A percentile compares a stretch with the other conserved stretches of the same genome.
phyloP scores from a whole-genome alignment of 2,888 invertebrate species.

The Himalopsyche japonica region DNA sequence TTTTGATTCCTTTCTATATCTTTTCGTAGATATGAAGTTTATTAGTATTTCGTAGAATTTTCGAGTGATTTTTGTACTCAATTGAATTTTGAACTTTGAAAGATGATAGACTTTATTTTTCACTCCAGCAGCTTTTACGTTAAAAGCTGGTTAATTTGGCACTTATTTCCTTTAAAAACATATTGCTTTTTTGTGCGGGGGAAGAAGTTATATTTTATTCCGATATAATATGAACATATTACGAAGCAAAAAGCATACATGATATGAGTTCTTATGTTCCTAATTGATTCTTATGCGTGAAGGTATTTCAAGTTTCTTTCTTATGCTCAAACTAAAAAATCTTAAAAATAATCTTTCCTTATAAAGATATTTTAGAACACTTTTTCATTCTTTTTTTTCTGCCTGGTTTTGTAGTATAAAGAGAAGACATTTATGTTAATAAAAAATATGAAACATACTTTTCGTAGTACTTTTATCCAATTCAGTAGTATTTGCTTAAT shows the following conservation, averaged over 20 bases:
- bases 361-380: too few relatives aligned
- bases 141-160: neutral
- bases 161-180: neutral
- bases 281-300: neutral
- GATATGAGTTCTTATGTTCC: neutral
- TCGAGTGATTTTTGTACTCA: neutral
- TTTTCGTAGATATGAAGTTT: neutral
- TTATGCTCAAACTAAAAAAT: too few relatives aligned
- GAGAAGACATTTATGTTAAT: too few relatives aligned
- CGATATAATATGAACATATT: neutral
- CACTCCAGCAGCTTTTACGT: neutral
- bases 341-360: too few relatives aligned
- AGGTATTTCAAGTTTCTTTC: too few relatives aligned
- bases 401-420: too few relatives aligned
- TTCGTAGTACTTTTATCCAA: too few relatives aligned
- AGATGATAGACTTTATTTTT: neutral
- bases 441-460: too few relatives aligned
- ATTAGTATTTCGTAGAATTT: neutral
- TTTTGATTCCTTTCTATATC: neutral
- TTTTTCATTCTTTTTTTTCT: too few relatives aligned
- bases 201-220: neutral
- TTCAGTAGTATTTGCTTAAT: too few relatives aligned
- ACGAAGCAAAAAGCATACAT: neutral
- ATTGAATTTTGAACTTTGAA: neutral
- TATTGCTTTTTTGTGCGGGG: neutral